Evolutionary conservation across 1,140 invertebrate genomes (phyloP).

Genomic region (Pseudomyrmex flavicornis): DNA sequence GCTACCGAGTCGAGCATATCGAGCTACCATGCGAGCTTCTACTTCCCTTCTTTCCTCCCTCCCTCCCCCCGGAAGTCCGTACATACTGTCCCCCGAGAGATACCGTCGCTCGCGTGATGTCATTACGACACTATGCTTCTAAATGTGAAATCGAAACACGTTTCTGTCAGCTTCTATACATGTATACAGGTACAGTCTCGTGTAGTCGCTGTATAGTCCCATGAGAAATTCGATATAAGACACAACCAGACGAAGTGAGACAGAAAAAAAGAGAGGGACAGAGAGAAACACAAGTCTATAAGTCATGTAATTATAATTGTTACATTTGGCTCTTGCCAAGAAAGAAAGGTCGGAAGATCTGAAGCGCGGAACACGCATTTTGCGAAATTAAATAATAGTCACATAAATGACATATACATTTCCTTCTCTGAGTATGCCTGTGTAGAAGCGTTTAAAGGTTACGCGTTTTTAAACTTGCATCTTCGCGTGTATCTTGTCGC

Average conservation of each 20-base stretch:
- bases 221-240: background rate
- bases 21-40: slow-evolving; percentile 18
- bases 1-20: slow-evolving; percentile 42
- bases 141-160: slow-evolving; percentile 29
- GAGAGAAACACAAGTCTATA: background rate
- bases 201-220: background rate
- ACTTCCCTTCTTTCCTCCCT: too few relatives aligned
- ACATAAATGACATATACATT: background rate
- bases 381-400: slow-evolving; percentile 4
- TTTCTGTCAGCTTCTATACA: background rate
- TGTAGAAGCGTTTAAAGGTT: slow-evolving; percentile 17
- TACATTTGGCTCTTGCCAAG: background rate
- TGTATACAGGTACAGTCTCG: too few relatives aligned
- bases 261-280: too few relatives aligned
- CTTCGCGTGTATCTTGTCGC: slow-evolving; percentile 60
- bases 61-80: background rate
- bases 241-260: too few relatives aligned
- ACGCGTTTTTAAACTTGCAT: slow-evolving; percentile 39
- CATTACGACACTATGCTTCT: slow-evolving; percentile 24
- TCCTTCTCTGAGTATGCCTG: background rate
- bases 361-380: background rate
- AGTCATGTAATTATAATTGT: too few relatives aligned
- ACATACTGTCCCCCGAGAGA: slow-evolving; percentile 9
- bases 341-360: background rate
- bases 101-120: slow-evolving; percentile 37